Evolutionary conservation across 2,113 vertebrate species (phyloP), one percentile per base, ranked within the genome.

Genomic region (Saccopteryx bilineata): DNA sequence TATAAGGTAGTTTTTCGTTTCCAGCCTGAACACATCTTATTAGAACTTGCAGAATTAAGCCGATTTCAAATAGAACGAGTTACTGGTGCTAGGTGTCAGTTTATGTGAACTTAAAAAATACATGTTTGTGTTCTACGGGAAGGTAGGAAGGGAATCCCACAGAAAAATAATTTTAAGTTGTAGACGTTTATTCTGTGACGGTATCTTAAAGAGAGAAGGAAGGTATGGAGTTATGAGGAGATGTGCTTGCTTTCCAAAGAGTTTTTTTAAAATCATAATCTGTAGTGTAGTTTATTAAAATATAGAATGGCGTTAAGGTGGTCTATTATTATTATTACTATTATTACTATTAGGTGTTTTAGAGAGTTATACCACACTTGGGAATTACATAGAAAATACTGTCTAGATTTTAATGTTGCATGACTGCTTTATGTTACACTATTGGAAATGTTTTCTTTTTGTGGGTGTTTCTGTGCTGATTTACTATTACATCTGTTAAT

Each of bases 1-100:
- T 99, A 99, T 99, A 99, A 99, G 99, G 99, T 98, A 97, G 97
- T 99, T 98, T 99, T 98, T 97, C 31, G 98, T 97, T 97, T 98
- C 98, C 98, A 98, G 98, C 98, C 97, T 98, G 98, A 97, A 96
- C 97, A 91, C 97, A 97, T 98, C 97, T 96, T 91, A 89, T 13
- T 91, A 97, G 97, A 98, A 98, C 82, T 97, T 97, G 90, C 7
- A 95, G 28, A 96, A 75, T 97, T 95, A 92, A 72, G 90, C 93
- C 74, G 84, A 84, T 96, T 50, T 87, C 4, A 91, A 5, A 50
- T 92, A 56, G 96, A 13, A 50, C 5, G 78, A 76, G 19, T 80
- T 96, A 72, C 66, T n/a, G 0, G 91, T 1, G 82, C 7, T 93
- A 9, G 0, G n/a, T 72, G 9, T 69, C 80, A 28, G 0, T 90